Percentiles rank a stretch among this genome's conserved stretches.
Evolutionary conservation across 1,140 invertebrate species (phyloP).

Genomic region (Lithobius niger): DNA sequence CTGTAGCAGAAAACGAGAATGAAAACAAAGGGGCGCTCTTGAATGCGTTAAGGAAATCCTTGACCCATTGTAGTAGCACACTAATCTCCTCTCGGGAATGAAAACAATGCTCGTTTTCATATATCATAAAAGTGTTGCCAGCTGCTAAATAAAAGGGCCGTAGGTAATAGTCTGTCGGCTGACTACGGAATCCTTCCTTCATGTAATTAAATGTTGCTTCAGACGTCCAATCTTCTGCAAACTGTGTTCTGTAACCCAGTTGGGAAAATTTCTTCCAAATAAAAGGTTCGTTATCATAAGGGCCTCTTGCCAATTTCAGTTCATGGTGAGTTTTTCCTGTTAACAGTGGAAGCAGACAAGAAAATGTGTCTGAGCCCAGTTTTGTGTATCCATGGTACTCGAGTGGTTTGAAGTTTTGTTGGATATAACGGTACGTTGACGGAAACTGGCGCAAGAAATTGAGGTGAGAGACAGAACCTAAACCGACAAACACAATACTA

Average conservation of each 20-base stretch:
- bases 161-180: conserved; percentile 69
- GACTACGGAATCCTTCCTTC: conserved; percentile 56
- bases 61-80: background rate
- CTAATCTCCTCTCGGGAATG: background rate
- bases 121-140: conserved; percentile 2
- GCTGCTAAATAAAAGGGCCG: conserved; percentile 44
- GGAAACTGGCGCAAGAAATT: too few species aligned
- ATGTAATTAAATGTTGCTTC: conserved; percentile 69
- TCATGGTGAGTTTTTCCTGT: conserved; percentile 24
- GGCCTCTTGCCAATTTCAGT: conserved; percentile 30
- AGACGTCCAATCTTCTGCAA: conserved; percentile 57
- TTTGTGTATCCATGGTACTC: conserved; percentile 62
- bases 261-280: conserved; percentile 32
- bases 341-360: conserved; percentile 58
- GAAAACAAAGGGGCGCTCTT: background rate
- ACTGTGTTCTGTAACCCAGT: conserved; percentile 58
- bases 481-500: too few species aligned
- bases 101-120: background rate
- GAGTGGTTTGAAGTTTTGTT: background rate
- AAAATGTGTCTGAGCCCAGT: conserved; percentile 67
- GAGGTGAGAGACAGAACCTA: too few species aligned
- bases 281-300: conserved; percentile 18
- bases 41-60: background rate
- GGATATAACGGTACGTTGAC: too few species aligned
- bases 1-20: background rate